A percentile compares a stretch with the other conserved stretches of the same genome.
These are phyloP conservation scores for Rhynchophorus ferrugineus DNA, from an alignment of 1,140 invertebrate genomes.

Conservation along the genomic window DNA sequence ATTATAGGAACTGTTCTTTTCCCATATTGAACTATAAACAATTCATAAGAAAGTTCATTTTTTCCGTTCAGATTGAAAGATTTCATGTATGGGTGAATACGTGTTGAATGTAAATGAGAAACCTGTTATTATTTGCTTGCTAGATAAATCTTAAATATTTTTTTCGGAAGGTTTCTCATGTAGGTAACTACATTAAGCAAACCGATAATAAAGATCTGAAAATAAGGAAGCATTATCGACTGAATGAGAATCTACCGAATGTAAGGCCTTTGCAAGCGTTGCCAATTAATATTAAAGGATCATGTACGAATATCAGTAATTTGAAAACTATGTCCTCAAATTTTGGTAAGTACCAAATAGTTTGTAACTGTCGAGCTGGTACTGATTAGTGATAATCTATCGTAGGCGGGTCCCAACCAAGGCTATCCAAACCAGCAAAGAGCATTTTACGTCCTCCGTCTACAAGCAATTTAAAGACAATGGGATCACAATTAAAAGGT, in stretches of 20 bases:
- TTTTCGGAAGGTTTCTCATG: background rate
- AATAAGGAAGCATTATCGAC: slow-evolving; percentile 11
- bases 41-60: too few relatives aligned
- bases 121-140: too few relatives aligned
- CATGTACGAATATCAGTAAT: slow-evolving; percentile 20
- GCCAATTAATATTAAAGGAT: slow-evolving; percentile 15
- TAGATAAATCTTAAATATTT: too few relatives aligned
- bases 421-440: slow-evolving; percentile 8
- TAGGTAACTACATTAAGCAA: background rate
- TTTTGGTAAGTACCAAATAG: slow-evolving; percentile 6
- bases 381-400: background rate
- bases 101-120: too few relatives aligned
- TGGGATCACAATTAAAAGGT: slow-evolving; percentile 28
- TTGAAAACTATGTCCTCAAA: slow-evolving; percentile 12
- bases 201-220: slow-evolving; percentile 7
- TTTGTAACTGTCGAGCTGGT: background rate
- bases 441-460: slow-evolving; percentile 4
- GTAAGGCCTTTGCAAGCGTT: slow-evolving; percentile 19
- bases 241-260: slow-evolving; percentile 5
- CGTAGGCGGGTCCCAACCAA: slow-evolving; percentile 12
- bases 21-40: too few relatives aligned
- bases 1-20: too few relatives aligned
- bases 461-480: slow-evolving; percentile 30
- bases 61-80: too few relatives aligned
- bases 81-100: too few relatives aligned